Conservation (phyloP, 2,888 invertebrate species). For the Cryptocheilus praepositus region DNA sequence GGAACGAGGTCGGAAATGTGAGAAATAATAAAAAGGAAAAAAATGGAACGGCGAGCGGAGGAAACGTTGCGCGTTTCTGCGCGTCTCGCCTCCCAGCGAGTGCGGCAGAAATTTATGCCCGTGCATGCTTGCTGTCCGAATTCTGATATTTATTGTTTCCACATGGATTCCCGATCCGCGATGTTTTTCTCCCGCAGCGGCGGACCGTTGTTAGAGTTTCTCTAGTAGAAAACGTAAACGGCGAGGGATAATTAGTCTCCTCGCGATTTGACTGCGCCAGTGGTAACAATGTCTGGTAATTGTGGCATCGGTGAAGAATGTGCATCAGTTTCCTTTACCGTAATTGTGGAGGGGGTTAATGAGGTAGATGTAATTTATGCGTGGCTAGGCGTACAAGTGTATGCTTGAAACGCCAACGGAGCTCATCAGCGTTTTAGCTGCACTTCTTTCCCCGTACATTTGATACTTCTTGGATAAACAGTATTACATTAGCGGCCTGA, state of each 20-base stretch:
- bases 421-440: too few species aligned
- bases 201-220: slow-evolving; percentile 17
- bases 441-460: not conserved
- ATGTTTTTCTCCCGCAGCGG: not conserved
- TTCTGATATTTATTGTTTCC: slow-evolving; percentile 29
- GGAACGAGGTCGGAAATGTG: slow-evolving; percentile 32
- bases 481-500: slow-evolving; percentile 69
- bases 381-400: too few species aligned
- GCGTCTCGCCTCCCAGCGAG: slow-evolving; percentile 20
- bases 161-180: slow-evolving; percentile 21
- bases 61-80: not conserved
- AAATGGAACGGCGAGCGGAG: slow-evolving; percentile 33
- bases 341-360: too few species aligned
- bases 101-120: slow-evolving; percentile 21
- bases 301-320: too few species aligned
- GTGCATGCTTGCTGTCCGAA: slow-evolving; percentile 5
- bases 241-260: slow-evolving; percentile 12
- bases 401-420: too few species aligned
- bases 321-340: too few species aligned
- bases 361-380: too few species aligned
- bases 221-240: not conserved
- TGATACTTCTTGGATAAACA: slow-evolving; percentile 64
- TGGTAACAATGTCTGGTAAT: too few species aligned
- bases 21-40: slow-evolving; percentile 23
- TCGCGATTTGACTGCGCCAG: not conserved